A percentile compares a stretch with the other conserved stretches of the same genome.
phyloP scores from a whole-genome alignment of 1,140 invertebrate species.

The Rhizoglyphus robini region DNA sequence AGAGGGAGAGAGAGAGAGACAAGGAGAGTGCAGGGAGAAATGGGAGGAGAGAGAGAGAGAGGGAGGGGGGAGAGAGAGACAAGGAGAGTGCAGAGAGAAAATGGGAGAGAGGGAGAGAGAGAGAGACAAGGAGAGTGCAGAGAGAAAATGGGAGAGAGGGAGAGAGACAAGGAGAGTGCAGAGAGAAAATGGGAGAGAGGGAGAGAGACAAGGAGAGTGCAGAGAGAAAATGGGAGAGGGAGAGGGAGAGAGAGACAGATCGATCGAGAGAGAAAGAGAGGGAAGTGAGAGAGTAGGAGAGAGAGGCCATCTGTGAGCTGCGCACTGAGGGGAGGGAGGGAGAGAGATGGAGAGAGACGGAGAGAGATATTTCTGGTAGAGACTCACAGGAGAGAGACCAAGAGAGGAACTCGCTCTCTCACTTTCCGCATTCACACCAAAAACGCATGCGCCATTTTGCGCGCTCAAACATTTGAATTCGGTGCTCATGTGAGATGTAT shows the following conservation, averaged over 20 bases:
- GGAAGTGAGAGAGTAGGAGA: slow-evolving; percentile 8
- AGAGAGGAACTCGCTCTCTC: too few relatives aligned
- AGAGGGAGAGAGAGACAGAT: slow-evolving; percentile 2
- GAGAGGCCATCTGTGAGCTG: not conserved
- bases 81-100: not conserved
- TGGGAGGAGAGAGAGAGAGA: not conserved
- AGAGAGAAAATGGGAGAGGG: not conserved
- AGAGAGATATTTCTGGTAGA: too few relatives aligned
- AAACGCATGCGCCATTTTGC: too few relatives aligned
- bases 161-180: not conserved
- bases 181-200: not conserved
- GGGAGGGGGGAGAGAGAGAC: not conserved
- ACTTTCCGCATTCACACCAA: too few relatives aligned
- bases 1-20: not conserved
- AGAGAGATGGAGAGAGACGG: too few relatives aligned
- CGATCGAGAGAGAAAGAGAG: slow-evolving; percentile 10
- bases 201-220: not conserved
- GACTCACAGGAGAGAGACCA: too few relatives aligned
- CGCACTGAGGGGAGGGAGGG: too few relatives aligned
- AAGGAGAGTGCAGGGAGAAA: not conserved
- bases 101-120: not conserved
- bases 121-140: not conserved
- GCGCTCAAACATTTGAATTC: too few relatives aligned
- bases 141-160: not conserved
- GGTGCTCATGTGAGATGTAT: too few relatives aligned